phyloP scores from a whole-genome alignment of 2,888 invertebrate species.

The Glyphotaelius pellucidus region DNA sequence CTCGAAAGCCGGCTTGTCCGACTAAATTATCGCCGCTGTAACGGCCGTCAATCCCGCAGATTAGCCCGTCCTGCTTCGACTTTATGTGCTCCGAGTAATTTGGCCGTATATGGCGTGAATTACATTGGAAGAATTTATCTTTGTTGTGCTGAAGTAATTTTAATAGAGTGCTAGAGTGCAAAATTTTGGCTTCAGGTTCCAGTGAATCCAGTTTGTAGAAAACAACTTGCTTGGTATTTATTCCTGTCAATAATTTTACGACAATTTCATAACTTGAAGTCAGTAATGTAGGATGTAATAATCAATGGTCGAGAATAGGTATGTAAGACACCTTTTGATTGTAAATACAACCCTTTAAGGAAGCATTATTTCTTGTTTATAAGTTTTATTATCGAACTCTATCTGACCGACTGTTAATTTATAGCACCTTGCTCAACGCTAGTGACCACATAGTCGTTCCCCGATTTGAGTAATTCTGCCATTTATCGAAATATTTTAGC shows the following conservation, averaged over 20 bases:
- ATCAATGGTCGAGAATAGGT: too few species aligned
- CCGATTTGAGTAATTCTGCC: not conserved
- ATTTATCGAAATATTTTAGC: not conserved
- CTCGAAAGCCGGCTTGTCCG: conserved; percentile 37
- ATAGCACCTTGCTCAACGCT: not conserved
- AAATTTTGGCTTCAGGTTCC: too few species aligned
- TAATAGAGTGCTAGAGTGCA: too few species aligned
- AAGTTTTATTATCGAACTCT: not conserved
- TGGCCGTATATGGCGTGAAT: not conserved
- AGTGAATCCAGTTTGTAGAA: not conserved
- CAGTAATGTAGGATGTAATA: not conserved
- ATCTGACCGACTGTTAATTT: not conserved
- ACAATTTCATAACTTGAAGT: too few species aligned
- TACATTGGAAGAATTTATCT: not conserved
- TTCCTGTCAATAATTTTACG: too few species aligned
- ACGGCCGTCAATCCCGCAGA: conserved; percentile 19
- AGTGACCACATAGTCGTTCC: not conserved
- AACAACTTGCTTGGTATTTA: too few species aligned
- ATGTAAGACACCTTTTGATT: too few species aligned
- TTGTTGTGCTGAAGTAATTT: not conserved
- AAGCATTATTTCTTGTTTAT: too few species aligned
- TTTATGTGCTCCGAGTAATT: not conserved
- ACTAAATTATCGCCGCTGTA: conserved; percentile 38
- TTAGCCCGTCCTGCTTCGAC: conserved; percentile 25
- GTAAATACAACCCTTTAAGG: too few species aligned